Evolutionary conservation across 2,888 invertebrate genomes (phyloP).

Genomic region (Scotopteryx bipunctaria): DNA sequence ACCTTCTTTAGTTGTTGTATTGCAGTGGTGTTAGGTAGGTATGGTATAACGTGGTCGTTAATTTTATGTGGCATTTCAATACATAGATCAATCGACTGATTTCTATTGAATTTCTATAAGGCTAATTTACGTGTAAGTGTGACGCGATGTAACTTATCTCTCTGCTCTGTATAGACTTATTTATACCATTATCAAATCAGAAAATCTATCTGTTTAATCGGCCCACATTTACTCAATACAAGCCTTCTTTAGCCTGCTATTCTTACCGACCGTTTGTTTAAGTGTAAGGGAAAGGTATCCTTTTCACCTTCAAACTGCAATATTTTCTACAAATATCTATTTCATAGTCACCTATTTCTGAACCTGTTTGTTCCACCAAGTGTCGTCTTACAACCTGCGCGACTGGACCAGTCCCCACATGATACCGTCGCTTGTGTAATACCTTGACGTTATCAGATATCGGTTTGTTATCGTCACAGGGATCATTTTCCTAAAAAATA

Average conservation of each 20-base stretch:
- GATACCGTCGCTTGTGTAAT: conserved; percentile 19
- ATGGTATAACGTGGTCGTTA: neutral
- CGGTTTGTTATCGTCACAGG: conserved; percentile 7
- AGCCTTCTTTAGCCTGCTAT: no score
- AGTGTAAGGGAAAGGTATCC: neutral
- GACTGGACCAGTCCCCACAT: conserved; percentile 11
- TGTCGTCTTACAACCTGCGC: conserved; percentile 22
- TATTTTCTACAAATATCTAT: conserved; percentile 8
- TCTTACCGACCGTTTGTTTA: no score
- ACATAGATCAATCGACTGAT: neutral
- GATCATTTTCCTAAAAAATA: no score
- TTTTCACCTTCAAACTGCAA: no score
- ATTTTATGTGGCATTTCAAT: conserved; percentile 9
- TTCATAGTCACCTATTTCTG: conserved; percentile 17
- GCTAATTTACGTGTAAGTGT: no score
- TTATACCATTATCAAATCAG: no score
- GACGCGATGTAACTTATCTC: no score
- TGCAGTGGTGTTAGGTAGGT: neutral
- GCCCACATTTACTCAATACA: no score
- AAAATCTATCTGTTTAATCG: no score
- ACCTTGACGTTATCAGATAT: conserved; percentile 17
- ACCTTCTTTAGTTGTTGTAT: conserved; percentile 11
- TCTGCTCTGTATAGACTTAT: no score
- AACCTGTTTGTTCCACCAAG: conserved; percentile 12
- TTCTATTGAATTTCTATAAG: neutral